Conservation (phyloP, 2,888 invertebrate genomes). For the Cryptus viduatorius region DNA sequence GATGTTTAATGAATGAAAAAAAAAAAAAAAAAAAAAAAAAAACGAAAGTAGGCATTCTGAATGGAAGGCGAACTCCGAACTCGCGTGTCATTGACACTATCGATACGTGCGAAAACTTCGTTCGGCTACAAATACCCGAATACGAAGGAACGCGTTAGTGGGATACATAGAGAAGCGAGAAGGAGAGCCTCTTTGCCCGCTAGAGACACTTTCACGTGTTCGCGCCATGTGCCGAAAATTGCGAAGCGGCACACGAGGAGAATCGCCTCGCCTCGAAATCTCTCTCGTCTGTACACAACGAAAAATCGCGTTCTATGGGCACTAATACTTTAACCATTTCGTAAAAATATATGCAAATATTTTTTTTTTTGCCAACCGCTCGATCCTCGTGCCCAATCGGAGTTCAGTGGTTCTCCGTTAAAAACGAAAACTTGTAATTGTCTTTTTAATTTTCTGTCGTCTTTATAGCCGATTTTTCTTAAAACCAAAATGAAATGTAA, state of each 20-base stretch:
- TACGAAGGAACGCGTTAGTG: slow-evolving; percentile 37
- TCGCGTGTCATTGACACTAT: slow-evolving; percentile 41
- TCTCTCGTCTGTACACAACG: not conserved
- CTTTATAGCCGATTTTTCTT: too few relatives aligned
- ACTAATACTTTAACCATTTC: slow-evolving; percentile 39
- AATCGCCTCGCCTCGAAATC: not conserved
- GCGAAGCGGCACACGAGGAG: not conserved
- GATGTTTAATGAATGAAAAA: too few relatives aligned
- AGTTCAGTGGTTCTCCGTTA: slow-evolving; percentile 48
- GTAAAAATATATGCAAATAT: slow-evolving; percentile 64
- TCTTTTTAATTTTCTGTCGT: too few relatives aligned
- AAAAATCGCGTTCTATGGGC: not conserved
- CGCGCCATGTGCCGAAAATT: slow-evolving; percentile 11
- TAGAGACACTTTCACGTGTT: slow-evolving; percentile 38
- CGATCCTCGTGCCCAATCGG: slow-evolving; percentile 32
- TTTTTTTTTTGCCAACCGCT: slow-evolving; percentile 24
- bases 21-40: too few relatives aligned
- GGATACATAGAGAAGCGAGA: not conserved
- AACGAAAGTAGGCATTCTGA: too few relatives aligned
- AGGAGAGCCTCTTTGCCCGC: not conserved
- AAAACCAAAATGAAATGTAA: too few relatives aligned
- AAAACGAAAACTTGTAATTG: not conserved
- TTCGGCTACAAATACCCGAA: not conserved
- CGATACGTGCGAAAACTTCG: slow-evolving; percentile 19
- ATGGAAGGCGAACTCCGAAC: not conserved